Evolutionary conservation across 2,113 vertebrate genomes (phyloP).

Genomic region (Pantherophis guttatus): DNA sequence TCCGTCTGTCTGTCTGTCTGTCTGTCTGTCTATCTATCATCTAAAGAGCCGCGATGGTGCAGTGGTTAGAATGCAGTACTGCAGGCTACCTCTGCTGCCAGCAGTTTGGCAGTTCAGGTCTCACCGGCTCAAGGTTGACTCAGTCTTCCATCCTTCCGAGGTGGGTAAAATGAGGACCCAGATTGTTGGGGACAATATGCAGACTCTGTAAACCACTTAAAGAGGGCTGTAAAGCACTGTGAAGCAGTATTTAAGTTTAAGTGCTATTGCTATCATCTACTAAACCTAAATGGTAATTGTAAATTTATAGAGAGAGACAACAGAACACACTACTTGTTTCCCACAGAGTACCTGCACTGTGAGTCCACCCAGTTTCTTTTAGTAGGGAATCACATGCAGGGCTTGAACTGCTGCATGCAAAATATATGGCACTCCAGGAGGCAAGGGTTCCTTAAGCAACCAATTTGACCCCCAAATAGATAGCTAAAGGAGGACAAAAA

Average conservation of each 20-base stretch:
- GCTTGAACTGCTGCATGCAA: neutral
- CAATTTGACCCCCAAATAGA: neutral
- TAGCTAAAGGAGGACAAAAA: neutral
- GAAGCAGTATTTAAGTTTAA: too few species aligned
- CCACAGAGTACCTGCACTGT: neutral
- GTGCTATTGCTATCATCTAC: neutral
- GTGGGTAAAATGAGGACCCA: too few species aligned
- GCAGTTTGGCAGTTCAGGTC: too few species aligned
- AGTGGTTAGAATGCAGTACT: too few species aligned
- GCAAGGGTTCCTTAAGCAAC: neutral
- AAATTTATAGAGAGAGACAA: neutral
- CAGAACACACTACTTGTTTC: neutral
- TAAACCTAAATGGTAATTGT: neutral
- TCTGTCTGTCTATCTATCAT: neutral
- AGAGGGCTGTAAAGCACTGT: too few species aligned
- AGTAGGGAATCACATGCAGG: neutral
- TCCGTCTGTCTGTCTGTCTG: neutral
- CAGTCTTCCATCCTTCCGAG: too few species aligned
- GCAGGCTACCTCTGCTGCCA: too few species aligned
- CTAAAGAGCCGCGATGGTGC: too few species aligned
- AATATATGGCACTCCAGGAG: neutral
- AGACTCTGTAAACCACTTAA: too few species aligned
- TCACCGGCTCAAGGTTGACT: too few species aligned
- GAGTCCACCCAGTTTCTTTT: neutral
- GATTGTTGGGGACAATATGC: too few species aligned